A percentile compares a stretch with the other conserved stretches of the same genome.
phyloP scores from a whole-genome alignment of 2,113 vertebrate species.

The Bettongia penicillata region DNA sequence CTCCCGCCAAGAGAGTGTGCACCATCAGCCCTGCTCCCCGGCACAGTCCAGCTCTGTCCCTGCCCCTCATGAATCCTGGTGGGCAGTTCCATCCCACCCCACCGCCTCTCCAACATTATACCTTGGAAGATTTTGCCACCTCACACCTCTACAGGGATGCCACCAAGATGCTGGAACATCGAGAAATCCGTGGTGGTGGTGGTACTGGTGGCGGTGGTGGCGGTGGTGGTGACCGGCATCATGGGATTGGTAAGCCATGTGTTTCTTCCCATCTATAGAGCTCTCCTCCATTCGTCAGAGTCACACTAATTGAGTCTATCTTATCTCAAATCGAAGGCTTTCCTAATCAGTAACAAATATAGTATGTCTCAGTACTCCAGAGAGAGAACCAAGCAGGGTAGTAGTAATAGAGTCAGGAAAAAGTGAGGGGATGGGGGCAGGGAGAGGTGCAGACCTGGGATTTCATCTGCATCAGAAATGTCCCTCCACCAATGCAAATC shows the following conservation, averaged over 20 bases:
- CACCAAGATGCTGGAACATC: conserved; percentile 92
- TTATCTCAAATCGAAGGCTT: background rate
- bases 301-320: background rate
- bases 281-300: background rate
- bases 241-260: conserved; percentile 86
- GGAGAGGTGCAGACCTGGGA: background rate
- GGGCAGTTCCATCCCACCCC: conserved; percentile 96
- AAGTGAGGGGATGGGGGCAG: background rate
- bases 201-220: too few species aligned
- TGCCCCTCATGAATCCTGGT: conserved; percentile 88
- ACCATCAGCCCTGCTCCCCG: conserved; percentile 98
- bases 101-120: conserved; percentile 97
- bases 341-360: background rate
- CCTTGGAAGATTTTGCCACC: conserved; percentile 94
- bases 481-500: background rate
- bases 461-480: background rate
- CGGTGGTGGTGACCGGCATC: conserved; percentile 84
- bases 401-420: background rate
- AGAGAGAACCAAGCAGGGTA: background rate
- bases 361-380: background rate
- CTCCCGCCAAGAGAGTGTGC: conserved; percentile 95
- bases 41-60: conserved; percentile 94
- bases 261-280: background rate
- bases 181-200: conserved; percentile 87
- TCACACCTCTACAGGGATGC: conserved; percentile 96